Percentiles rank a stretch among this genome's conserved stretches.
These are phyloP conservation scores for Cassiopea andromeda DNA, from an alignment of 30 jellyfish, hydroid and myxozoan genomes.

Conservation along the genomic window DNA sequence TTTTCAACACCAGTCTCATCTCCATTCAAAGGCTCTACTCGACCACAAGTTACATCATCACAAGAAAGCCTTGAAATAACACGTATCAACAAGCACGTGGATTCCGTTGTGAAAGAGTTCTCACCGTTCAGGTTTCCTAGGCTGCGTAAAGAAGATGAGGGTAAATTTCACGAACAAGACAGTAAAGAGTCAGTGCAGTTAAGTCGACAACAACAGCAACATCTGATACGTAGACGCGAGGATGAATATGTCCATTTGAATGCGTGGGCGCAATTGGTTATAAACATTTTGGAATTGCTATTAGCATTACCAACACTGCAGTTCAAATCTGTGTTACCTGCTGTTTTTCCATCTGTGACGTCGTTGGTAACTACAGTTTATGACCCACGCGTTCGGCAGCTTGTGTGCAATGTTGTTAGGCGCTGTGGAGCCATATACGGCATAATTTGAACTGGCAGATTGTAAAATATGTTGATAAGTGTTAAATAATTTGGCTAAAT, in stretches of 20 bases:
- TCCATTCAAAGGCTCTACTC: constrained; percentile 78
- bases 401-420: constrained; percentile 96
- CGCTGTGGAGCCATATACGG: constrained; percentile 99
- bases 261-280: constrained; percentile 97
- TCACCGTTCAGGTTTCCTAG: constrained; percentile 87
- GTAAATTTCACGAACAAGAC: constrained; percentile 69
- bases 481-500: not conserved
- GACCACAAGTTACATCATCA: constrained; percentile 81
- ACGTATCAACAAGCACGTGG: constrained; percentile 64
- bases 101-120: constrained; percentile 42
- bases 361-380: constrained; percentile 90
- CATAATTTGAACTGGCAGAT: constrained; percentile 49
- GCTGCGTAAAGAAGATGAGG: constrained; percentile 74
- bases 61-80: constrained; percentile 90
- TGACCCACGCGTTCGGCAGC: constrained; percentile 96
- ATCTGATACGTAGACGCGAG: constrained; percentile 62
- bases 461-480: not conserved
- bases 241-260: constrained; percentile 89
- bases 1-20: constrained; percentile 85
- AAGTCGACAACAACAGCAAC: constrained; percentile 70
- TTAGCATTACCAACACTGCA: constrained; percentile 97
- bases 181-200: constrained; percentile 53
- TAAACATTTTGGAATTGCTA: constrained; percentile 85
- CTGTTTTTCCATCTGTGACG: constrained; percentile 99
- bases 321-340: constrained; percentile 95